Evolutionary conservation across 2,888 invertebrate species (phyloP), one percentile per base, ranked within the genome.

Genomic region (Drosophila incognita): DNA sequence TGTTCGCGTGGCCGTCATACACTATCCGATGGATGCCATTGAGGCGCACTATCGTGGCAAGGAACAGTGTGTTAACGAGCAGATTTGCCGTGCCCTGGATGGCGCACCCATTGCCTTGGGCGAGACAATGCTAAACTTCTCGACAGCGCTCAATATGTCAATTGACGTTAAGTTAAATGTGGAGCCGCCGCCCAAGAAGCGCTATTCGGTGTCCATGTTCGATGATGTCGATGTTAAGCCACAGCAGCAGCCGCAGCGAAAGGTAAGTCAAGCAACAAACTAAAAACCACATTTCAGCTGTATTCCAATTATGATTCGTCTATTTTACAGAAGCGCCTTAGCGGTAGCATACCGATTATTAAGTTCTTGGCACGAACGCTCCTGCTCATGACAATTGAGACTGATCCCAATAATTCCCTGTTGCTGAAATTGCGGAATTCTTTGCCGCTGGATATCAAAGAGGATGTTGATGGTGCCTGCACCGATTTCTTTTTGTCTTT

Each of bases 161-260:
- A 80, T 89, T 21, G 90, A 90, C 24, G 58, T 76, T 0, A 91
- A 90, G n/a, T 57, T 75, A 0, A 62, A 49, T 21, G 52, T 57
- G 4, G 69, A 73, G n/a, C 13, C 58, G 10, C 15, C 76, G 11
- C 29, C 72, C 0, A 90, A 85, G 33, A 88, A 89, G 31, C 89
- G 92, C 3, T 86, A 91, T 21, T 92, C 93, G 0, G 91, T 93
- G 0, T 93, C 93, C 11, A 81, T 93, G 59, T 93, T 93, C 60
- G 93, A 93, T 60, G 87, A 92, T 24, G 81, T 92, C 2, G 83
- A 89, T 33, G 82, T 91, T 40, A 72, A 79, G 48, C 78, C 79
- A 0, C 81, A 86, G 40, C 85, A 89, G 42, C 76, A 78, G 18
- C 68, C 70, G n/a, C 69, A 75, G 36, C 73, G 69, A 35, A 90